phyloP scores from a whole-genome alignment of 2,888 invertebrate species.

The Coelinius sp. region DNA sequence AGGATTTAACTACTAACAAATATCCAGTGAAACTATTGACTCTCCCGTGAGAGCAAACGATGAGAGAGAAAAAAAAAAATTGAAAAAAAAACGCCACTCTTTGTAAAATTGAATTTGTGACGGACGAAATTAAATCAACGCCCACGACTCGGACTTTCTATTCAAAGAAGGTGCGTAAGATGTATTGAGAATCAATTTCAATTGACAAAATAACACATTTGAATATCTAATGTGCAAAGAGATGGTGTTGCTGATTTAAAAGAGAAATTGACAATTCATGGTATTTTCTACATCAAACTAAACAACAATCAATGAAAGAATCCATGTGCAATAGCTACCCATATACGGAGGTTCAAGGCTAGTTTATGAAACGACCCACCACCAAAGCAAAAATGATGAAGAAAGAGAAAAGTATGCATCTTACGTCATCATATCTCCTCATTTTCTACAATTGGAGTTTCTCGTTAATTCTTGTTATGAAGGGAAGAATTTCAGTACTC shows the following conservation, averaged over 20 bases:
- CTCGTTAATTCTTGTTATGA: not conserved
- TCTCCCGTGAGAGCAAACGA: no score
- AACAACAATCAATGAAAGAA: no score
- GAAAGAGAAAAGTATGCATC: not conserved
- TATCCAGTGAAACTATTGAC: no score
- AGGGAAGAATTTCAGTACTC: not conserved
- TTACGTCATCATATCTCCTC: not conserved
- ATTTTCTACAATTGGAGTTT: conserved; percentile 6
- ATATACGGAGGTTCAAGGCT: not conserved
- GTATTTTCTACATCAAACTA: no score
- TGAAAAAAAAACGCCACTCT: no score
- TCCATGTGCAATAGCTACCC: not conserved
- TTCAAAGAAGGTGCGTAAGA: not conserved
- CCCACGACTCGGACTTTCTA: not conserved
- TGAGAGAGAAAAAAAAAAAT: no score
- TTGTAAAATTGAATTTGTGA: not conserved
- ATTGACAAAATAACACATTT: not conserved
- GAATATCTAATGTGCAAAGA: not conserved
- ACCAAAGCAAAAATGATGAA: not conserved
- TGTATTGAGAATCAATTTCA: not conserved
- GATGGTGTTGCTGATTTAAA: no score
- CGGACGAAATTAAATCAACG: not conserved
- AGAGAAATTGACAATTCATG: no score
- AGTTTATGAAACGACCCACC: not conserved
- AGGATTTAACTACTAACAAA: no score